phyloP scores from a whole-genome alignment of 2,113 vertebrate genomes.

The Vombatus ursinus region DNA sequence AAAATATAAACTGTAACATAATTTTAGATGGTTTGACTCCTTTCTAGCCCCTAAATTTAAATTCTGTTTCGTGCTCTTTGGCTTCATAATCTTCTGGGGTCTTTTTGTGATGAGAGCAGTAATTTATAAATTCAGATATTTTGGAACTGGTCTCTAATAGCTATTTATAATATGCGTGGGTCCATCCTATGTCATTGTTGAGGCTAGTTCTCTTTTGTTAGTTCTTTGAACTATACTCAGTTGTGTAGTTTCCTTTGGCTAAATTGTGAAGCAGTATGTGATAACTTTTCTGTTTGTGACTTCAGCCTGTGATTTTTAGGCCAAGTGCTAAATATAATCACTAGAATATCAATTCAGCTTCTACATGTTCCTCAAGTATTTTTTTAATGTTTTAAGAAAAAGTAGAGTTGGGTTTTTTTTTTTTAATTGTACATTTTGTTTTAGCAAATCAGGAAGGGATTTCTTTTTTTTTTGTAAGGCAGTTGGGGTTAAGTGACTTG shows the following conservation, averaged over 20 bases:
- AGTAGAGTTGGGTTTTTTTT: neutral
- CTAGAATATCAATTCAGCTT: neutral
- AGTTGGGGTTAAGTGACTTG: too few relatives aligned
- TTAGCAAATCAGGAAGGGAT: neutral
- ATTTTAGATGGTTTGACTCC: neutral
- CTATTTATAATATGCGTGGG: neutral
- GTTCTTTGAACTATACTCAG: slow-evolving; percentile 32
- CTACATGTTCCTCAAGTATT: neutral
- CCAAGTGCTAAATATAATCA: slow-evolving; percentile 30
- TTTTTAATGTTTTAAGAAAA: neutral
- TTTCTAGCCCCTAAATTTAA: slow-evolving; percentile 41
- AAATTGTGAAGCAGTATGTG: neutral
- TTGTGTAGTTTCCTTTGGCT: slow-evolving; percentile 20
- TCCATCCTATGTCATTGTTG: slow-evolving; percentile 27
- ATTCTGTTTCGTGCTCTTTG: slow-evolving; percentile 37
- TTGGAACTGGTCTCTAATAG: neutral
- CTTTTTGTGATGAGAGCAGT: neutral
- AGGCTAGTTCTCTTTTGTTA: slow-evolving; percentile 27
- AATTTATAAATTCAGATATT: neutral
- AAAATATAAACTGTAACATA: slow-evolving; percentile 54
- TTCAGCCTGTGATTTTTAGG: slow-evolving; percentile 42
- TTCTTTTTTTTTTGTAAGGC: too few relatives aligned
- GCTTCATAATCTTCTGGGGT: neutral
- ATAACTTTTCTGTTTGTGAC: slow-evolving; percentile 49
- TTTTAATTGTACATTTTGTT: neutral